Evolutionary conservation across 2,113 vertebrate species (phyloP), one percentile per base, ranked within the genome.

Genomic region (Smithornis capensis): DNA sequence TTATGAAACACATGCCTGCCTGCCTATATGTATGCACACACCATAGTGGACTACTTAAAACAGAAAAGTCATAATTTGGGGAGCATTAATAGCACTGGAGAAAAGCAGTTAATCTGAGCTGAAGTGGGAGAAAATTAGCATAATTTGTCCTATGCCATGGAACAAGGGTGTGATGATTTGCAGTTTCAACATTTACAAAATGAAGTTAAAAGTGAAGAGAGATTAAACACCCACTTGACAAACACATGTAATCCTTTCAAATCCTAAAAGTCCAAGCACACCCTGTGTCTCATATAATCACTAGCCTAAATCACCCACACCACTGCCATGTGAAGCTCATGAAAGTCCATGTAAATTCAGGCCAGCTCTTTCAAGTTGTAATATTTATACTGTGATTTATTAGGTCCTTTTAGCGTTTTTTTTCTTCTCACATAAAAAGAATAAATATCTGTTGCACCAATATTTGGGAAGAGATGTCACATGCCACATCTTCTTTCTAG

Each of bases 141-240:
- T 29, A 37, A 22, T 63, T 80, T 77, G 47, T 90, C 55, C 59
- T 83, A 11, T n/a, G 23, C 40, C 38, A 31, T 4, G 35, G 87
- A 75, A 35, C 29, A 86, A 83, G 28, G 12, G 63, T 64, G 40
- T 33, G 28, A 80, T 63, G 67, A 89, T 90, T 81, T 80, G 21
- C 74, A 83, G 47, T 33, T 94, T 83, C 67, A 80, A 70, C 19
- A 68, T 62, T 83, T 78, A 70, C 23, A 83, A 86, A 83, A 23
- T n/a, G 24, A 56, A 35, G 86, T 90, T 65, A 75, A 18, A 95
- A 63, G 7, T 74, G 47, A 86, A 83, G 45, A 85, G 33, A 90
- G 71, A 69, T 91, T 91, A 95, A 95, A 91, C 49, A 85, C 45
- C 70, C 40, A 60, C 63, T 92, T 90, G 35, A 75, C 42, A 92